Evolutionary conservation across 2,888 invertebrate species (phyloP).

Genomic region (Agrilus mali): DNA sequence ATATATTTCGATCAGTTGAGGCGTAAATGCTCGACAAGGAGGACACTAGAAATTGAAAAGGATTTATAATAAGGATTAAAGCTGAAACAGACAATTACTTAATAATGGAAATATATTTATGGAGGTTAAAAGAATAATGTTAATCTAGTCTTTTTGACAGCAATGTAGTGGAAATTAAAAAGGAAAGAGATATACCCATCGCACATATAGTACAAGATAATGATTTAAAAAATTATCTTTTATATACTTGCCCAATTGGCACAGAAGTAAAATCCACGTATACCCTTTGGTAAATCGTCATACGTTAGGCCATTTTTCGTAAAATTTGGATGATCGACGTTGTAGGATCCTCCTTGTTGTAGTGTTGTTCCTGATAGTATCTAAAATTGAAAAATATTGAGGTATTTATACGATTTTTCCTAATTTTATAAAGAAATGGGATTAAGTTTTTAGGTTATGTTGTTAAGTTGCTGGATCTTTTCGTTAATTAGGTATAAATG

Average conservation of each 20-base stretch:
- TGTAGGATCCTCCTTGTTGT: constrained; percentile 27
- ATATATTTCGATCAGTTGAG: constrained; percentile 63
- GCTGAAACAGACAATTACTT: neutral
- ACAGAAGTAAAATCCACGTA: constrained; percentile 74
- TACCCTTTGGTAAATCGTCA: constrained; percentile 47
- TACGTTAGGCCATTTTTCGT: constrained; percentile 28
- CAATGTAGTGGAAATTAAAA: too few species aligned
- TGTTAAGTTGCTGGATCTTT: too few species aligned
- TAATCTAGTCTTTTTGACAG: too few species aligned
- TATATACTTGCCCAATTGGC: constrained; percentile 68
- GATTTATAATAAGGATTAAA: neutral
- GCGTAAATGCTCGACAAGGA: constrained; percentile 74
- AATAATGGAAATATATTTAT: too few species aligned
- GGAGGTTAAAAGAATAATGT: too few species aligned
- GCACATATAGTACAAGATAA: too few species aligned
- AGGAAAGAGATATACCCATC: too few species aligned
- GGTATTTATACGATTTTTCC: too few species aligned
- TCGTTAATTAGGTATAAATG: too few species aligned
- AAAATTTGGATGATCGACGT: constrained; percentile 23
- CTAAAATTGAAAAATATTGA: constrained; percentile 11
- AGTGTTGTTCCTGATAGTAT: constrained; percentile 38
- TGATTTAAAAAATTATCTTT: too few species aligned
- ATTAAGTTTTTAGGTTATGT: too few species aligned
- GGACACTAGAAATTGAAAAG: constrained; percentile 55
- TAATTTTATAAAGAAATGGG: too few species aligned